Conservation (phyloP, 2,113 vertebrate genomes). For the Corynorhinus townsendii region DNA sequence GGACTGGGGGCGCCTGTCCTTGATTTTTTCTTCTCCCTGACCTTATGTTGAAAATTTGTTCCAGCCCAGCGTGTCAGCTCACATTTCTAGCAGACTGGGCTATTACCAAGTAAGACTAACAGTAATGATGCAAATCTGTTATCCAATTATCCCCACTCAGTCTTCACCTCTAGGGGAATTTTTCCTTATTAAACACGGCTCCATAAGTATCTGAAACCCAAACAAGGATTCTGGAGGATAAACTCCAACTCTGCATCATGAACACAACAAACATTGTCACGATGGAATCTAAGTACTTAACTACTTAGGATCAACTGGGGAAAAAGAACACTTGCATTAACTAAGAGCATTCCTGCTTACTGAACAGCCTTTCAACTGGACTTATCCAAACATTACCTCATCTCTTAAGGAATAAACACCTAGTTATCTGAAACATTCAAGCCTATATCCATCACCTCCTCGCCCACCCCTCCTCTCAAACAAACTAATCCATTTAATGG, state of each 20-base stretch:
- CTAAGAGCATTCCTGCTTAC: not conserved
- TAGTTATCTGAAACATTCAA: not conserved
- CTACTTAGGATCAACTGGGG: not conserved
- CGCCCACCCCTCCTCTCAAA: not conserved
- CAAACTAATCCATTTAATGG: not conserved
- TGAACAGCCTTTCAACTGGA: not conserved
- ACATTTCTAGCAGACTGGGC: not conserved
- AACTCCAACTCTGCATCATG: not conserved
- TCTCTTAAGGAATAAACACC: not conserved
- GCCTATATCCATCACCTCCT: not conserved
- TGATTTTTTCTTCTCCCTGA: not conserved
- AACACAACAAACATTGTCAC: not conserved
- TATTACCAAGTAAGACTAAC: not conserved
- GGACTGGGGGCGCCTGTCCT: not conserved
- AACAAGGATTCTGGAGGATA: not conserved
- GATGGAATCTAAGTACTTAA: not conserved
- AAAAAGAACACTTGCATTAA: not conserved
- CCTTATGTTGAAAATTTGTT: constrained; percentile 12
- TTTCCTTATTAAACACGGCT: constrained; percentile 4
- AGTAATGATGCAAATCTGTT: not conserved
- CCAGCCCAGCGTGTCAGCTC: not conserved
- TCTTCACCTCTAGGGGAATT: not conserved
- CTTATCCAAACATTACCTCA: not conserved
- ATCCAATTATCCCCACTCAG: not conserved
- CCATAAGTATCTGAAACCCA: not conserved